Base-by-base conservation (phyloP, 2,888 invertebrate genomes). In the Monochamus alternatus region DNA sequence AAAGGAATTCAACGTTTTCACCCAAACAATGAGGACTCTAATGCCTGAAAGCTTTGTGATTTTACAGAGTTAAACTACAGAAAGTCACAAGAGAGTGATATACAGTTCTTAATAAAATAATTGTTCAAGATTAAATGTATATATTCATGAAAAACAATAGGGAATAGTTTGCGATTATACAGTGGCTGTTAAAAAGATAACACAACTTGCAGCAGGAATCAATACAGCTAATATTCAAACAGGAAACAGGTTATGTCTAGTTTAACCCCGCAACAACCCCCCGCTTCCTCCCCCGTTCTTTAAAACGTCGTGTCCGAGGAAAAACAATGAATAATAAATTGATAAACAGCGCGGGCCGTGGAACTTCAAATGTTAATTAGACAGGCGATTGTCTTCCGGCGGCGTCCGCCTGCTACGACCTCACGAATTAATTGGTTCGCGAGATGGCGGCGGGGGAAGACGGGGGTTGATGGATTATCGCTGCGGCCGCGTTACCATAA, bases 331-430 rank as follows among this genome's bases (percentile, higher is more conserved):
- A 12, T 47, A 47, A 3, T 47, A 47, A 47, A 47, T 47, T 47
- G 47, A 9, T 47, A 47, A 47, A 47, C 47, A 47, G 12, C 47
- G 47, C 47, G 5, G 47, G 47, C 12, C 10, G 47, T 47, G 3
- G 47, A 47, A 47, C 47, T 47, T 47, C 47, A 47, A 47, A 47
- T 47, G 47, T 47, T 47, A 47, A 47, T 47, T 47, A 47, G 47
- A 47, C 47, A 47, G 47, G 47, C 47, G 10, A 47, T 47, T 47
- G 47, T 47, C 47, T 47, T 38, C 47, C 12, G 47, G 47, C 47
- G 47, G 12, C 47, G 47, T 5, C 38, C 47, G 47, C 47, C 47
- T 47, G 47, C 47, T 12, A 12, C 47, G 47, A 47, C 12, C 47
- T 47, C 9, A 12, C 12, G 47, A 47, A 47, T 47, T 47, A 47